Percentiles rank a stretch among this genome's conserved stretches.
Evolutionary conservation across 2,888 invertebrate genomes (phyloP).

Genomic region (Campoplex capitator): DNA sequence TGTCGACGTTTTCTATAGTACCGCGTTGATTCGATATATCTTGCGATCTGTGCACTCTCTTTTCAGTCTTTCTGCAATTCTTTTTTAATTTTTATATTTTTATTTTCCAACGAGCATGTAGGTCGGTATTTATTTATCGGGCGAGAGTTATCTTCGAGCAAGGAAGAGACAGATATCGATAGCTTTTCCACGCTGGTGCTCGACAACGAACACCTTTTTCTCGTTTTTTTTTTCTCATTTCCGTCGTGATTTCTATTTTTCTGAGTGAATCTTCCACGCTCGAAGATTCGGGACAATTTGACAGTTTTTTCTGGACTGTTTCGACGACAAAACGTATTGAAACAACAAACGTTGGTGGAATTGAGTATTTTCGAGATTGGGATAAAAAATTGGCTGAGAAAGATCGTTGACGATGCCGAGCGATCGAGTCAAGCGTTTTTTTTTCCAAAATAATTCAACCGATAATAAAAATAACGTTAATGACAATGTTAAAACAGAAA

Average conservation of each 20-base stretch:
- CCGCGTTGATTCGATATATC: conserved; percentile 23
- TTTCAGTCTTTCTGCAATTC: conserved; percentile 27
- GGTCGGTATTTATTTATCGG: conserved; percentile 60
- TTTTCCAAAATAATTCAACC: too few relatives aligned
- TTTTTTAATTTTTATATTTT: conserved; percentile 10
- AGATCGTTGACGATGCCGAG: not conserved
- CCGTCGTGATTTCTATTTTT: too few relatives aligned
- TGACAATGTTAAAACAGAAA: not conserved
- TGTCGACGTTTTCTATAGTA: conserved; percentile 12
- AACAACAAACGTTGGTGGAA: too few relatives aligned
- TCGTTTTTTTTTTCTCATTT: not conserved
- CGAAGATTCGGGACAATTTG: too few relatives aligned
- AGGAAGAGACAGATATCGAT: conserved; percentile 23
- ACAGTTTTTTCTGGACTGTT: too few relatives aligned
- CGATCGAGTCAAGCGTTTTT: not conserved
- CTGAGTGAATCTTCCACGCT: too few relatives aligned
- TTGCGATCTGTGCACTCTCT: conserved; percentile 26
- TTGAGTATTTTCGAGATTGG: too few relatives aligned
- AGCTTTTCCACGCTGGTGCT: conserved; percentile 36
- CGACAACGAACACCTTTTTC: not conserved
- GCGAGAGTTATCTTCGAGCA: conserved; percentile 43
- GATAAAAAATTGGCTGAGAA: too few relatives aligned
- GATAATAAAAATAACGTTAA: too few relatives aligned
- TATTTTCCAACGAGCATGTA: conserved; percentile 55
- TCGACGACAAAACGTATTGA: too few relatives aligned